These are phyloP conservation scores for Siderastrea radians DNA, from an alignment of 92 coral and sea anemone species.

Conservation along the genomic window DNA sequence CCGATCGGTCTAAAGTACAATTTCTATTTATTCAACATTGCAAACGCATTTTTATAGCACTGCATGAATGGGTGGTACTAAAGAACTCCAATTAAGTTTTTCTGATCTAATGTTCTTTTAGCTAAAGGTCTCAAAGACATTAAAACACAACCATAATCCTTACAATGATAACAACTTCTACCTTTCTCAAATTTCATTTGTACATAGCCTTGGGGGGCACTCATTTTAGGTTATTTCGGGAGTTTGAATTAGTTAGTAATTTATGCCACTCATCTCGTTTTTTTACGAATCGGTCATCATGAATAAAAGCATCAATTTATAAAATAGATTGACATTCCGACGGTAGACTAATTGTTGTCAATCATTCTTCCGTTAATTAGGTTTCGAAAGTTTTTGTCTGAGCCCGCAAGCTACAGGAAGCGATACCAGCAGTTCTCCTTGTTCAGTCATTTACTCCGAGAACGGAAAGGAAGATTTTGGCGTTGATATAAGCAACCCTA, in stretches of 20 bases:
- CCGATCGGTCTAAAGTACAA: not conserved
- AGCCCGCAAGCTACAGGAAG: not conserved
- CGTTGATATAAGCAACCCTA: not conserved
- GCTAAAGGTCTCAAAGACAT: not conserved
- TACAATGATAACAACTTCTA: too few relatives aligned
- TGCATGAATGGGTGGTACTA: not conserved
- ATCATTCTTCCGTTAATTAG: not conserved
- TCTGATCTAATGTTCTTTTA: not conserved
- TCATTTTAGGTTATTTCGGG: too few relatives aligned
- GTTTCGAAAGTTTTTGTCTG: conserved; percentile 13
- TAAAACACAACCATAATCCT: too few relatives aligned
- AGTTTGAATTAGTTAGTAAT: not conserved
- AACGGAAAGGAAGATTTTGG: not conserved
- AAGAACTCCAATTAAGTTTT: not conserved
- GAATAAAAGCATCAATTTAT: not conserved
- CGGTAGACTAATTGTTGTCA: not conserved
- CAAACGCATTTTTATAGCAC: not conserved
- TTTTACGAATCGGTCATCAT: not conserved
- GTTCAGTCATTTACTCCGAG: not conserved
- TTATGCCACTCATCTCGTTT: not conserved
- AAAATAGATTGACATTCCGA: not conserved
- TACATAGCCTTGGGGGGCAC: too few relatives aligned
- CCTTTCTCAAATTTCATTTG: too few relatives aligned
- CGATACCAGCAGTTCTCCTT: conserved; percentile 18
- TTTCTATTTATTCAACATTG: not conserved